Evolutionary conservation across 2,797 vertebrate genomes (phyloP), one percentile per base, ranked within the genome.

Genomic region (Lepus oiostolus): DNA sequence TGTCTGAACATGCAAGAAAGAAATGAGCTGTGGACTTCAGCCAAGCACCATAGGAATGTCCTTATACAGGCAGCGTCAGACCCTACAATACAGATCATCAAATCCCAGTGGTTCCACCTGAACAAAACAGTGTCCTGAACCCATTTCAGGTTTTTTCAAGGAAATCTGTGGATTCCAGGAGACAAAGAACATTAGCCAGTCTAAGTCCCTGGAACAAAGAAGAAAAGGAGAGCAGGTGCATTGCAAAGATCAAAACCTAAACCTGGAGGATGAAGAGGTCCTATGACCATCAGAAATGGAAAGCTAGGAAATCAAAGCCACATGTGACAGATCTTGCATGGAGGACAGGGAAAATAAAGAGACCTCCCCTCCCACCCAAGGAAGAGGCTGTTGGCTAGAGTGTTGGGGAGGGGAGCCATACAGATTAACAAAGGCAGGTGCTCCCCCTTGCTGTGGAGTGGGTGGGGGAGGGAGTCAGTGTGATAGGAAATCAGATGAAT

Each of bases 401-500:
- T 14, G 38, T 71, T 22, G 26, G 32, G 32, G 50, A 85, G 10
- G 11, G 3, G 63, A 90, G 63, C 47, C 13, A 3, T 22, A 79
- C n/a, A 3, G 32, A 74, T 21, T 75, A 42, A 72, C 26, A 67
- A 87, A 77, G 80, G 42, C 58, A 70, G 52, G 30, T 3, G 24
- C 28, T 65, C 52, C 75, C 82, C 77, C 68, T 28, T 26, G 74
- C 14, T 17, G 17, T 2, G 54, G 54, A 21, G 54, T 58, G 62
- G 54, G 74, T 35, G 22, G 0, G 2, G 42, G 38, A 4, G 80
- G 22, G 30, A 32, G 47, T 16, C 54, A 14, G 42, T 89, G 17
- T 47, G 72, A 65, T 72, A 77, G 84, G 82, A 79, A 95, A 82
- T 52, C 88, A 85, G 83, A 96, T 87, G 60, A 91, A 85, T 90